These are phyloP conservation scores for Ailurus styani DNA, from an alignment of 2,113 vertebrate species.

Conservation along the genomic window DNA sequence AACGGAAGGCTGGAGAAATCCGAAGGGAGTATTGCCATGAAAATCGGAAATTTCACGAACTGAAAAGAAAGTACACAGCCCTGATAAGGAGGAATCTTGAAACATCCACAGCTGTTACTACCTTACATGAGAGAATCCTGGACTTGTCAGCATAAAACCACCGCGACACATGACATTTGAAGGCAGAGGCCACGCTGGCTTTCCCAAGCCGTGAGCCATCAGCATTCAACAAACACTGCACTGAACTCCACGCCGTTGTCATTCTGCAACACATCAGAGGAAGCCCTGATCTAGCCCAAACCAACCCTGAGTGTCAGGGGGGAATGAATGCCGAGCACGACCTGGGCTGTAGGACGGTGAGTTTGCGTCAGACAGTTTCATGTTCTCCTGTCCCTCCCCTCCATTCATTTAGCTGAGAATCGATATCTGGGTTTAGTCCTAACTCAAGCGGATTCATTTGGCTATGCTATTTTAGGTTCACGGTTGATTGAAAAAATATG, in stretches of 20 bases:
- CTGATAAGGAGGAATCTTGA: background rate
- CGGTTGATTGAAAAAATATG: background rate
- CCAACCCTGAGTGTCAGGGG: accelerated
- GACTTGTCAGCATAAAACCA: background rate
- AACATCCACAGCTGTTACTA: background rate
- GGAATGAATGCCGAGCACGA: accelerated
- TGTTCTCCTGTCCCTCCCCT: background rate
- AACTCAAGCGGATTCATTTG: background rate
- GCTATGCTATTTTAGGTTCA: background rate
- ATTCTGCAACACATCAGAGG: accelerated
- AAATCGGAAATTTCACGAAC: background rate
- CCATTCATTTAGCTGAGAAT: background rate
- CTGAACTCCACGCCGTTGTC: background rate
- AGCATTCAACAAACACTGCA: background rate
- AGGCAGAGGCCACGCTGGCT: background rate
- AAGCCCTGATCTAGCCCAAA: background rate
- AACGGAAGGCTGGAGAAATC: background rate
- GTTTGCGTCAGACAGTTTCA: background rate
- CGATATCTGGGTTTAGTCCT: background rate
- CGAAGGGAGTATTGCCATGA: background rate
- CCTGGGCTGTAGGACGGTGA: background rate
- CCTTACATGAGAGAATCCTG: background rate
- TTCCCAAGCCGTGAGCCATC: background rate
- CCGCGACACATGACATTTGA: accelerated
- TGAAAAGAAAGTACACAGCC: background rate